These are phyloP conservation scores for Chaetops frenatus DNA, from an alignment of 2,113 vertebrate genomes.

Conservation along the genomic window DNA sequence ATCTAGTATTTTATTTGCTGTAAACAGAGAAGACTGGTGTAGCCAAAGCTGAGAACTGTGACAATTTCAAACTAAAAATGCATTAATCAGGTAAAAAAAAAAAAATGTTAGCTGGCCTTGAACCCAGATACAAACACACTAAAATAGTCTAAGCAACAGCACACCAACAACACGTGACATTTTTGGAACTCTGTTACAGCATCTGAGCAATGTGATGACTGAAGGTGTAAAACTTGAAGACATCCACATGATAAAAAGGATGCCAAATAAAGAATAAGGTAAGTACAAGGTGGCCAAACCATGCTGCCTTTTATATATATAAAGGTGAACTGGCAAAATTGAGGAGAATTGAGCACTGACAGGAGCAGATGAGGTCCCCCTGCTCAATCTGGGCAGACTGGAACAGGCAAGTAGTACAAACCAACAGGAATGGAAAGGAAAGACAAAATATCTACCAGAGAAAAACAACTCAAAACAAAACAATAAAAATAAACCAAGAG, in stretches of 20 bases:
- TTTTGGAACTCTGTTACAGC: neutral
- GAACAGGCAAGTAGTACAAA: neutral
- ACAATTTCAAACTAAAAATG: neutral
- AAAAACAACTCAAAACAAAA: neutral
- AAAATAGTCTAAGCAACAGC: neutral
- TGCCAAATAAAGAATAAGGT: neutral
- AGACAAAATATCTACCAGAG: neutral
- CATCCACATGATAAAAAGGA: neutral
- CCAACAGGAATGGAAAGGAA: neutral
- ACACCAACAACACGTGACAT: accelerated
- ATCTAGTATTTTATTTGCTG: neutral
- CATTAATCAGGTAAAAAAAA: neutral
- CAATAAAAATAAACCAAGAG: neutral
- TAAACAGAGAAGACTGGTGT: neutral
- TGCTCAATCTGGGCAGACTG: neutral
- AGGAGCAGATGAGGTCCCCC: neutral
- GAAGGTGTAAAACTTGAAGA: neutral
- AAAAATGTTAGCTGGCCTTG: neutral
- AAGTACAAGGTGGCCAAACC: neutral
- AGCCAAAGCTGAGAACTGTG: neutral
- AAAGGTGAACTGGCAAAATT: neutral
- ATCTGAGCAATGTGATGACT: neutral
- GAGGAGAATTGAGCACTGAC: neutral
- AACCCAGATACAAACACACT: neutral
- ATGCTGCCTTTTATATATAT: neutral